A percentile compares a stretch with the other conserved stretches of the same genome.
Conservation (phyloP, 1,140 invertebrate species). For the Hesperophylax magnus region DNA sequence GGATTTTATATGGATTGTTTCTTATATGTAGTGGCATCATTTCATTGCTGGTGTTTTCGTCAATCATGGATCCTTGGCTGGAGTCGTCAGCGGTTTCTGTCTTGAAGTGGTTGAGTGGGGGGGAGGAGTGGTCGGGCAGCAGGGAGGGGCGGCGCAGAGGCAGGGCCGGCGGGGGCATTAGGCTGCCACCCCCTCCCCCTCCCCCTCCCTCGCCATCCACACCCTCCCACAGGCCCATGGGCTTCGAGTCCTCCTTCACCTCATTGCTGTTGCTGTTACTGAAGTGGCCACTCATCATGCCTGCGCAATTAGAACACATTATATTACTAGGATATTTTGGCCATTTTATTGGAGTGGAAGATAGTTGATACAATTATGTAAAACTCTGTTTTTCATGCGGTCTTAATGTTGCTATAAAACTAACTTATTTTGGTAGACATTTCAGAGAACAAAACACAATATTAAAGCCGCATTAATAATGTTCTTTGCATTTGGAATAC, state of each 20-base stretch:
- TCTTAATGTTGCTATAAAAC: not conserved
- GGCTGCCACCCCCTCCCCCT: conserved; percentile 51
- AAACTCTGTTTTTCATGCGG: not conserved
- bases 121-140: conserved; percentile 66
- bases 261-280: conserved; percentile 22
- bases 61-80: conserved; percentile 73
- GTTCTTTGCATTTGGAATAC: too few relatives aligned
- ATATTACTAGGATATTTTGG: not conserved
- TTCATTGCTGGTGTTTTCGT: conserved; percentile 53
- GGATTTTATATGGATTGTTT: conserved; percentile 59
- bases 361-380: not conserved
- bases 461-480: too few relatives aligned
- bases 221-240: conserved; percentile 68
- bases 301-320: conserved; percentile 39
- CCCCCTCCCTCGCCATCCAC: conserved; percentile 65
- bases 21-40: conserved; percentile 53
- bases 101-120: conserved; percentile 71
- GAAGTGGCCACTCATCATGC: conserved; percentile 47
- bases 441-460: too few relatives aligned
- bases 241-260: conserved; percentile 59
- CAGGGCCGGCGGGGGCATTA: conserved; percentile 76
- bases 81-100: conserved; percentile 81
- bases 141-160: conserved; percentile 71
- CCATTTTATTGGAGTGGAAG: not conserved
- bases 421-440: not conserved